phyloP scores from a whole-genome alignment of 37 sponge, comb jelly and placozoan genomes.

The Axinella damicornis region DNA sequence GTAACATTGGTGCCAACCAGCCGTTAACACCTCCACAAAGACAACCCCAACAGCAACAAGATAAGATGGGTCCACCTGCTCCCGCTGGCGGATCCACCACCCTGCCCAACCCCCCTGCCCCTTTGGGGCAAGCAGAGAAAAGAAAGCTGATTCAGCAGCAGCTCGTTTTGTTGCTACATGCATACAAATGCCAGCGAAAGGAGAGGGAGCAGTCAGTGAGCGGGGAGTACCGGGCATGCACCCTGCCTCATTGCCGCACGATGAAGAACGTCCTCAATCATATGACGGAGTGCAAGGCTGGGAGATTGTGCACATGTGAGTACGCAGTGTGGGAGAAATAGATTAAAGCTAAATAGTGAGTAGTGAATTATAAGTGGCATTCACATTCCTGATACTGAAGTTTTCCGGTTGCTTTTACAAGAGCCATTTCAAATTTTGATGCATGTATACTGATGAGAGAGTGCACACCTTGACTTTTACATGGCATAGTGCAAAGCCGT shows the following conservation, averaged over 20 bases:
- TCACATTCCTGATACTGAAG: no score
- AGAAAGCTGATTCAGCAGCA: conserved; percentile 96
- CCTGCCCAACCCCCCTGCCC: background rate
- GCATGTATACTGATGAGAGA: no score
- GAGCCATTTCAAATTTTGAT: no score
- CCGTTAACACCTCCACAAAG: background rate
- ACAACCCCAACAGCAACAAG: background rate
- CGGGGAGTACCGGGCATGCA: conserved; percentile 74
- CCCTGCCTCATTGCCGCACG: conserved; percentile 89
- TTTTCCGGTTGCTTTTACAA: no score
- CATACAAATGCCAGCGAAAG: conserved; percentile 96
- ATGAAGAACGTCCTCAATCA: conserved; percentile 98
- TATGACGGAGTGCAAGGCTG: conserved; percentile 90
- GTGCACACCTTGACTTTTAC: no score
- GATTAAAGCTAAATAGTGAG: no score
- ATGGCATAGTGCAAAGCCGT: no score
- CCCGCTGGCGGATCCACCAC: conserved; percentile 4
- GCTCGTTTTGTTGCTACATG: conserved; percentile 96
- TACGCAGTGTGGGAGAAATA: background rate
- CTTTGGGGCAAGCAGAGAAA: conserved; percentile 67
- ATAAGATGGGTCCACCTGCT: no score
- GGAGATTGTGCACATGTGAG: conserved; percentile 87
- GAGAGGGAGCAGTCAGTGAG: conserved; percentile 73
- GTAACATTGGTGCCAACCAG: background rate
- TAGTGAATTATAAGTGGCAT: no score